These are phyloP conservation scores for Wasmannia auropunctata DNA, from an alignment of 1,140 invertebrate genomes.

Conservation along the genomic window DNA sequence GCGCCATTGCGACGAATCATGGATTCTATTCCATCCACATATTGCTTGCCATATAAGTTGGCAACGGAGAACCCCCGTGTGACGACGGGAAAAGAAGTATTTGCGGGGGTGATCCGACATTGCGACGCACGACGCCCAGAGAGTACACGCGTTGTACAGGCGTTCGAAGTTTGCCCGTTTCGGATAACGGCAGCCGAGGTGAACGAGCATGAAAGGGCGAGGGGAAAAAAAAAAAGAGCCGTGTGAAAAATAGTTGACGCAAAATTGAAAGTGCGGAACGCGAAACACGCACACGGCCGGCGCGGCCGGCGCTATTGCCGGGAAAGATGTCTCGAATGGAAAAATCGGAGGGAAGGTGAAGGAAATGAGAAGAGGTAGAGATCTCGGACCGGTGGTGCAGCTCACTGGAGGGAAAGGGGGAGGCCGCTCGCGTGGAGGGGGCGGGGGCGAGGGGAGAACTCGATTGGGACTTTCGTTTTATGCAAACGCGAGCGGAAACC, in stretches of 20 bases:
- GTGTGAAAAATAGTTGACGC: slow-evolving; percentile 69
- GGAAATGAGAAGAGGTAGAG: slow-evolving; percentile 15
- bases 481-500: slow-evolving; percentile 77
- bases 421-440: too few relatives aligned
- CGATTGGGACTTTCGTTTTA: slow-evolving; percentile 73
- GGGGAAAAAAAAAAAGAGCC: slow-evolving; percentile 5
- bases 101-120: slow-evolving; percentile 24
- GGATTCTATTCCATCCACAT: slow-evolving; percentile 55
- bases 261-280: slow-evolving; percentile 75
- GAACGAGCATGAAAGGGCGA: background rate
- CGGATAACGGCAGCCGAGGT: background rate
- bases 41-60: slow-evolving; percentile 16
- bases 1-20: slow-evolving; percentile 27
- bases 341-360: background rate
- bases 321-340: slow-evolving; percentile 59
- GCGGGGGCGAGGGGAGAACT: background rate
- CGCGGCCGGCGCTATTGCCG: slow-evolving; percentile 39
- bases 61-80: slow-evolving; percentile 30
- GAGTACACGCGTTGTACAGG: background rate
- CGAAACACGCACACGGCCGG: slow-evolving; percentile 46
- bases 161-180: background rate
- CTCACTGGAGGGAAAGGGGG: too few relatives aligned
- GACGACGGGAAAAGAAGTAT: slow-evolving; percentile 56
- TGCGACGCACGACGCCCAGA: background rate
- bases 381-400: background rate